phyloP scores from a whole-genome alignment of 2,888 invertebrate genomes.

The Aricia artaxerxes region DNA sequence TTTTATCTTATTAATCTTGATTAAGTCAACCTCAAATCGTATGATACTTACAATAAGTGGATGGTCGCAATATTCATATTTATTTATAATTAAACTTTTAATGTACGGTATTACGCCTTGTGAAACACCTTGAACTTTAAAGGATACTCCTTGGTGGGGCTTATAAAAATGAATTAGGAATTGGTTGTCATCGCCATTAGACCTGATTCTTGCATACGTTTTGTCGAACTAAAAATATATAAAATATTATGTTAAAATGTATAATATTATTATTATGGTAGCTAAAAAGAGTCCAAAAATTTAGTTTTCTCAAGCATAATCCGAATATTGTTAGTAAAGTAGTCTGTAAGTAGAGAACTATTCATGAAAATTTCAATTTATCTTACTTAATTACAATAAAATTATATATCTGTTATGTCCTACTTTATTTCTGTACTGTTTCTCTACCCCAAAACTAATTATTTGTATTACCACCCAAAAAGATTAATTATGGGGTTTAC shows the following conservation, averaged over 20 bases:
- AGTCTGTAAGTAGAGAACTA: no score
- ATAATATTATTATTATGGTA: not conserved
- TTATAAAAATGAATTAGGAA: constrained; percentile 25
- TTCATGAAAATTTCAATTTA: not conserved
- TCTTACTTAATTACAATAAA: not conserved
- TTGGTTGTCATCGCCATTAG: not conserved
- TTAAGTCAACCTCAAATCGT: no score
- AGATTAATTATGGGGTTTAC: not conserved
- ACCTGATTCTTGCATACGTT: constrained; percentile 16
- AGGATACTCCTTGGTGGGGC: not conserved
- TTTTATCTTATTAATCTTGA: no score
- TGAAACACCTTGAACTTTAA: constrained; percentile 9
- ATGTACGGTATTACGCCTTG: constrained; percentile 47
- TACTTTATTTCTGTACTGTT: no score
- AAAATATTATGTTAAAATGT: not conserved
- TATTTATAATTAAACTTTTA: constrained; percentile 44
- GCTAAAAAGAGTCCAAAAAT: no score
- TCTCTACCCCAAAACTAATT: no score
- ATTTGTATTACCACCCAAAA: not conserved
- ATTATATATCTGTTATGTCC: not conserved
- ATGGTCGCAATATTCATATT: constrained; percentile 46
- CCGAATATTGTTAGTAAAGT: not conserved
- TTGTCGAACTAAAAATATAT: constrained; percentile 3
- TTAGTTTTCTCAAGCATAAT: not conserved
- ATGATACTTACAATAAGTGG: constrained; percentile 44